Evolutionary conservation across 2,888 invertebrate species (phyloP), one percentile per base, ranked within the genome.

Genomic region (Pecten maximus): DNA sequence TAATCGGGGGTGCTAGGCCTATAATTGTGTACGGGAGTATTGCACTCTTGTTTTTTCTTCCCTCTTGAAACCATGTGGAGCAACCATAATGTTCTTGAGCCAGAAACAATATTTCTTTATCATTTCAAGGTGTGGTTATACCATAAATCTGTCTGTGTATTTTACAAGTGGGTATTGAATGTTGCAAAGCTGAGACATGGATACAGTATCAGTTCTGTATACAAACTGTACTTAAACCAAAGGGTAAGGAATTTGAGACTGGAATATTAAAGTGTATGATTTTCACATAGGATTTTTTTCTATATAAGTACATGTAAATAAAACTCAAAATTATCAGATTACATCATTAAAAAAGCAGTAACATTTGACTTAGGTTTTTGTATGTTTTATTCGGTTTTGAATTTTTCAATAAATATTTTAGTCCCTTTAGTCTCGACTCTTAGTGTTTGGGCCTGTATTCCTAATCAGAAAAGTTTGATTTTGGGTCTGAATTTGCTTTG

Each of bases 11-110:
- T 19, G 74, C 74, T 35, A 35, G 35, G 28, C 10, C 12, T 35
- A 16, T 74, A 28, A 74, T 74, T 74, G 74, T 74, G 2, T 74
- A 74, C 10, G 35, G 28, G 74, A 74, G 35, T 10, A 74, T 23
- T 35, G 23, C 28, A 44, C 23, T 35, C 12, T 6, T 74, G 74
- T 28, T 74, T 74, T 28, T 74, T 19, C 74, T 74, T 74, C 23
- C 74, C 74, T 35, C 74, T 74, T 74, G 74, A 74, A 74, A 35
- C 74, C 74, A 74, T 74, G 74, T 74, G 74, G 74, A 35, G 74
- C 74, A 35, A 1, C 35, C 2, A 74, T 74, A 74, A 74, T 74
- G 35, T 74, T 74, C 35, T 28, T 28, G 28, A 23, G 28, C 35
- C 35, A 28, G 8, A 35, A 74, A 28, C 8, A 8, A 28, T 2